Percentiles rank a stretch among this genome's conserved stretches.
These are phyloP conservation scores for Rhynchonycteris naso DNA, from an alignment of 2,797 vertebrate species.

Conservation along the genomic window DNA sequence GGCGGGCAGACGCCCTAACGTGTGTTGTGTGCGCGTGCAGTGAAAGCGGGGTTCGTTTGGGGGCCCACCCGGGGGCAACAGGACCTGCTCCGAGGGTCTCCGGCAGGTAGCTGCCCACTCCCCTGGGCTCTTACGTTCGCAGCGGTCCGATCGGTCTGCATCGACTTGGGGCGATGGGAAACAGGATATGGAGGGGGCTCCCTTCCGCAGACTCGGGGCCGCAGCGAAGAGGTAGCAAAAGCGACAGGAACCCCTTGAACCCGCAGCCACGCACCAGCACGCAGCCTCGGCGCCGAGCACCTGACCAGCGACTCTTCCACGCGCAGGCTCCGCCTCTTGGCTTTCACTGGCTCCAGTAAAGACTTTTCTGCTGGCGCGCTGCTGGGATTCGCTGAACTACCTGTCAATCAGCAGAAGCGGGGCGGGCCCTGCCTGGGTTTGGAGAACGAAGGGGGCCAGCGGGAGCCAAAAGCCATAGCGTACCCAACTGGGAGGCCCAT, in stretches of 20 bases:
- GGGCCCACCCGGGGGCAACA: background rate
- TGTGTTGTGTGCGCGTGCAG: background rate
- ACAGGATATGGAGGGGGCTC: background rate
- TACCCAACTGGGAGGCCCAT: background rate
- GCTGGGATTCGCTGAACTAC: background rate
- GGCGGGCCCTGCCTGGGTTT: background rate
- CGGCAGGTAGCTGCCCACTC: background rate
- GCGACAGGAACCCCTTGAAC: rapidly evolving
- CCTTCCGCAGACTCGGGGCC: background rate
- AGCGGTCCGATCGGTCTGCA: background rate
- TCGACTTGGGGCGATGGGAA: background rate
- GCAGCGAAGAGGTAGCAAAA: background rate
- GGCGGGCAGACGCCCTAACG: background rate
- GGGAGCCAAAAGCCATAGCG: rapidly evolving
- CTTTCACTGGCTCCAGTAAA: constrained; percentile 27
- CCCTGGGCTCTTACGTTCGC: constrained; percentile 31
- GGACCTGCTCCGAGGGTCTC: background rate
- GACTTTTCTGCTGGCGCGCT: background rate
- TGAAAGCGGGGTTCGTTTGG: background rate
- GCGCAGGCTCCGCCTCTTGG: background rate
- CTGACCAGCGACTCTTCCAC: constrained; percentile 36
- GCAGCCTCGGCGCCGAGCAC: background rate
- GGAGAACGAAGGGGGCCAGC: rapidly evolving
- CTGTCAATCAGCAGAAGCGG: constrained; percentile 40
- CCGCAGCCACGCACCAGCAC: constrained; percentile 37